These are phyloP conservation scores for Anthopleura sola DNA, from an alignment of 64 coral and sea anemone species.

Conservation along the genomic window DNA sequence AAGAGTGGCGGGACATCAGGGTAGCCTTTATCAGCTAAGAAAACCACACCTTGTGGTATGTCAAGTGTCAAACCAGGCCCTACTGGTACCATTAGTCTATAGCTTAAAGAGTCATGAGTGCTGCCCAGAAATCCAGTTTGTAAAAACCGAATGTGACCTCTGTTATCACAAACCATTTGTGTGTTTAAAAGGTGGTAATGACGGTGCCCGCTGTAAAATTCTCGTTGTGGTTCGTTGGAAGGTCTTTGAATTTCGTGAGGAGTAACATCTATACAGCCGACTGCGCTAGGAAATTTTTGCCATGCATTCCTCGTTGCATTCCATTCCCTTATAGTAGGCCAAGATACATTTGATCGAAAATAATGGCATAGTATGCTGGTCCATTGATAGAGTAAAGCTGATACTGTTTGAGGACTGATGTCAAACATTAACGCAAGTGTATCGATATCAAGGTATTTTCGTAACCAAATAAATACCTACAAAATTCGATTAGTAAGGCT, in stretches of 20 bases:
- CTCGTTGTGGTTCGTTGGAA: not conserved
- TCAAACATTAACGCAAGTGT: too few species aligned
- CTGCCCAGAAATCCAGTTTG: constrained; percentile 34
- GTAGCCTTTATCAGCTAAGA: not conserved
- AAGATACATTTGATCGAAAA: too few species aligned
- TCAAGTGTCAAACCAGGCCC: not conserved
- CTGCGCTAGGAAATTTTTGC: constrained; percentile 7
- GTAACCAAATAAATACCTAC: too few species aligned
- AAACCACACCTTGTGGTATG: not conserved
- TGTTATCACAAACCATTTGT: constrained; percentile 16
- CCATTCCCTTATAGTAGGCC: not conserved
- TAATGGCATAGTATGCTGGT: not conserved
- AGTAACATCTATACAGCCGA: constrained; percentile 19
- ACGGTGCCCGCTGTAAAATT: constrained; percentile 19
- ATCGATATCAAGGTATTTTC: too few species aligned
- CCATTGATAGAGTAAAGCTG: not conserved
- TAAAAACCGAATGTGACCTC: constrained; percentile 25
- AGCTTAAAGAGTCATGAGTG: constrained; percentile 15
- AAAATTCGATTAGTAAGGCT: not conserved
- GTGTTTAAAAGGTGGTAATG: constrained; percentile 28
- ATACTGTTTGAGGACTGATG: not conserved
- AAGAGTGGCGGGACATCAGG: too few species aligned
- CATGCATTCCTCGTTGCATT: constrained; percentile 10
- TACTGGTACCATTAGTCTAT: not conserved
- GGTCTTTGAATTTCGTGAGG: constrained; percentile 32